phyloP scores from a whole-genome alignment of 2,113 vertebrate genomes.

The Gymnocephalus cernua region DNA sequence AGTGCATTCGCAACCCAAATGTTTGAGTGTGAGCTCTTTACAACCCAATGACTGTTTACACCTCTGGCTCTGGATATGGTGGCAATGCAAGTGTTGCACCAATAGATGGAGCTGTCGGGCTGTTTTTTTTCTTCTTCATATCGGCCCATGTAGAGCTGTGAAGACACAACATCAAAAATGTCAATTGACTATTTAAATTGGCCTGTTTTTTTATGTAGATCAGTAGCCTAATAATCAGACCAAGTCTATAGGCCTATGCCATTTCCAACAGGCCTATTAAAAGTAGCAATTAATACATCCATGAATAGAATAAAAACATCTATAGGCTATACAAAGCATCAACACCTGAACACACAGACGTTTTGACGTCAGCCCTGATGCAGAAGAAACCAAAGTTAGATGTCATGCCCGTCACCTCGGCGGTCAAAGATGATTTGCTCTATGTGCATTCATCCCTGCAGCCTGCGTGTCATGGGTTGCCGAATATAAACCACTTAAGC shows the following conservation, averaged over 20 bases:
- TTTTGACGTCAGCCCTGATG: no score
- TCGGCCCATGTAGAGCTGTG: background rate
- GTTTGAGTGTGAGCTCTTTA: background rate
- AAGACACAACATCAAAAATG: background rate
- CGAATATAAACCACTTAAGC: background rate
- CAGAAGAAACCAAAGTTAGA: no score
- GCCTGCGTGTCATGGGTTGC: background rate
- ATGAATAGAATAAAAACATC: background rate
- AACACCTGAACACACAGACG: background rate
- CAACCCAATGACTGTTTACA: no score
- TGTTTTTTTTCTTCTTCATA: background rate
- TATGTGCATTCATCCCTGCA: background rate
- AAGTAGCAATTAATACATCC: background rate
- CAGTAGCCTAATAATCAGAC: background rate
- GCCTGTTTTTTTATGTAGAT: background rate
- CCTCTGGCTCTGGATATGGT: background rate
- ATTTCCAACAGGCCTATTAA: background rate
- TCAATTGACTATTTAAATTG: background rate
- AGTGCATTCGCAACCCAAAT: background rate
- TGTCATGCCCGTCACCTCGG: no score
- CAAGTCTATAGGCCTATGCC: background rate
- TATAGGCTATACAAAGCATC: background rate
- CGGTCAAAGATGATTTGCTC: background rate
- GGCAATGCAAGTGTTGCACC: background rate
- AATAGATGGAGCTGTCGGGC: constrained; percentile 38